A percentile compares a stretch with the other conserved stretches of the same genome.
Conservation (phyloP, 2,797 vertebrate genomes). For the Gobionotothen gibberifrons region DNA sequence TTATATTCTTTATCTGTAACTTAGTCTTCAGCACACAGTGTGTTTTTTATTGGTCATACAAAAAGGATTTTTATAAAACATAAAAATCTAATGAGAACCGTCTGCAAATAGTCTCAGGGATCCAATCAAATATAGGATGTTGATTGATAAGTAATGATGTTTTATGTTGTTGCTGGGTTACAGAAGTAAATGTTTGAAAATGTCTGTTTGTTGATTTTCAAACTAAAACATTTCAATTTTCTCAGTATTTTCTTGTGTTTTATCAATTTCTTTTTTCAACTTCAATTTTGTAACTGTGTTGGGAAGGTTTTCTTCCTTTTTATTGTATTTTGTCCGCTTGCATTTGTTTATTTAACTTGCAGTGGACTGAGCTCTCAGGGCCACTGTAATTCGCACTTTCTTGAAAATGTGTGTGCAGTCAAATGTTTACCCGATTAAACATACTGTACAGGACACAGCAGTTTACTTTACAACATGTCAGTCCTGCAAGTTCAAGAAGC, state of each 20-base stretch:
- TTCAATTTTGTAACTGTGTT: neutral
- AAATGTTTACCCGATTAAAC: neutral
- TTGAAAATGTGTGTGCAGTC: conserved; percentile 1
- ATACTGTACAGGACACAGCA: neutral
- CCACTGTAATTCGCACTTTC: neutral
- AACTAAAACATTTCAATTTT: neutral
- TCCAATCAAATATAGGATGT: neutral
- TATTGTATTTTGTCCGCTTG: neutral
- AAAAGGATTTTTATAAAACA: conserved; percentile 15
- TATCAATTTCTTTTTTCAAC: neutral
- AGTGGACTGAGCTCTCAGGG: neutral
- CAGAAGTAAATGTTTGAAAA: neutral
- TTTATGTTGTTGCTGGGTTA: neutral
- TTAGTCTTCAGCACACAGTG: conserved; percentile 34
- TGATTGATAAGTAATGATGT: neutral
- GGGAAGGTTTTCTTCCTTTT: neutral
- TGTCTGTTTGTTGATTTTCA: neutral
- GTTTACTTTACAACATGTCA: neutral
- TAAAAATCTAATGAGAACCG: neutral
- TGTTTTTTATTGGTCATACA: conserved; percentile 25
- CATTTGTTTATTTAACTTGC: neutral
- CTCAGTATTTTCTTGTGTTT: neutral
- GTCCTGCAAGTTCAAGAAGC: conserved; percentile 2
- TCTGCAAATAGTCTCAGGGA: no score
- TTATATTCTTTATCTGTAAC: conserved; percentile 31